phyloP scores from a whole-genome alignment of 2,888 invertebrate species.

The Thyatira batis region DNA sequence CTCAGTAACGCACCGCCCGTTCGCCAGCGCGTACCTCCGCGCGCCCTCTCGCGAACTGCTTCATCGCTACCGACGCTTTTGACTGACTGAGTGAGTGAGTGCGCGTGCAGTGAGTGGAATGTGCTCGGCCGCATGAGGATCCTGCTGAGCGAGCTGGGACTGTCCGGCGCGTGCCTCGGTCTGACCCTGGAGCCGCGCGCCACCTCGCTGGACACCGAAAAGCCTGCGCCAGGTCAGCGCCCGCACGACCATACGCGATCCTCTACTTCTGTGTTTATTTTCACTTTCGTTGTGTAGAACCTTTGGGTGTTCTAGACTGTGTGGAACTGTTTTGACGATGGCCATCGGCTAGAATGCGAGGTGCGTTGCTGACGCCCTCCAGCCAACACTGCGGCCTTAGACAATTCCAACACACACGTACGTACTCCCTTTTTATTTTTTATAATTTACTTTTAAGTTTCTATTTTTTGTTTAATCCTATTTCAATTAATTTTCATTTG shows the following conservation, averaged over 20 bases:
- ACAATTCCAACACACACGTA: slow-evolving; percentile 77
- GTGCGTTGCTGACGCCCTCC: slow-evolving; percentile 81
- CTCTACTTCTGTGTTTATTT: slow-evolving; percentile 80
- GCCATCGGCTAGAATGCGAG: slow-evolving; percentile 82
- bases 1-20: slow-evolving; percentile 82
- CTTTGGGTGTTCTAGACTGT: slow-evolving; percentile 77
- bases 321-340: slow-evolving; percentile 79
- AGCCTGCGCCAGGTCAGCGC: slow-evolving; percentile 82
- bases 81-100: slow-evolving; percentile 73
- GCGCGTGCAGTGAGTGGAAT: slow-evolving; percentile 81
- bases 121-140: slow-evolving; percentile 82
- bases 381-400: slow-evolving; percentile 76
- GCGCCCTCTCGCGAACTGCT: slow-evolving; percentile 63
- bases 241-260: slow-evolving; percentile 70
- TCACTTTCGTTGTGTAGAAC: slow-evolving; percentile 82
- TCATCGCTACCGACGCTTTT: slow-evolving; percentile 46
- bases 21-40: slow-evolving; percentile 73
- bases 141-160: slow-evolving; percentile 81
- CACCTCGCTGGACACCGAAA: slow-evolving; percentile 74
- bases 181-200: slow-evolving; percentile 79
- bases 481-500: slow-evolving; percentile 25
- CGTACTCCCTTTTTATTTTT: slow-evolving; percentile 72
- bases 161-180: slow-evolving; percentile 80
- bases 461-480: slow-evolving; percentile 28
- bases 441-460: slow-evolving; percentile 37